Evolutionary conservation across 2,113 vertebrate species (phyloP).

Genomic region (Gavialis gangeticus): DNA sequence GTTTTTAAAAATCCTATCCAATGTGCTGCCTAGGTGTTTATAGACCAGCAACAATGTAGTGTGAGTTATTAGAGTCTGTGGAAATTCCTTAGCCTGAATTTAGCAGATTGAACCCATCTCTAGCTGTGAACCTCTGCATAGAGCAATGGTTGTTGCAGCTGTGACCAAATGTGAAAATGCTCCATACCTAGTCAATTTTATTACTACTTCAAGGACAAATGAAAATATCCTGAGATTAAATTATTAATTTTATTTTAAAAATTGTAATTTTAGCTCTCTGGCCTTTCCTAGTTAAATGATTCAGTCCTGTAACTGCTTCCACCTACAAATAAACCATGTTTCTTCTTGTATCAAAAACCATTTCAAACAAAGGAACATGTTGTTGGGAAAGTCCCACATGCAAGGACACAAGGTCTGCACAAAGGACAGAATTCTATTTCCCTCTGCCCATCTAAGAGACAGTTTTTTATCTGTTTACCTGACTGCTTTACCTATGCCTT

Average conservation of each 20-base stretch:
- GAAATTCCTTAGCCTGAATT: not conserved
- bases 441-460: too few relatives aligned
- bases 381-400: not conserved
- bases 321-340: not conserved
- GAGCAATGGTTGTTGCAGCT: not conserved
- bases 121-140: not conserved
- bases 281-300: not conserved
- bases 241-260: not conserved
- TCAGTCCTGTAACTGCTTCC: not conserved
- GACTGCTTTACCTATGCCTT: too few relatives aligned
- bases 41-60: not conserved
- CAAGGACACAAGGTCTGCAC: not conserved
- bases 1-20: not conserved
- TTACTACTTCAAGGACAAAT: not conserved
- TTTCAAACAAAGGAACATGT: not conserved
- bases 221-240: fast-evolving
- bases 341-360: not conserved
- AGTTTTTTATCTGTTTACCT: too few relatives aligned
- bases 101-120: not conserved
- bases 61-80: not conserved
- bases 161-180: not conserved
- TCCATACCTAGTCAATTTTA: not conserved
- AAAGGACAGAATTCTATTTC: not conserved
- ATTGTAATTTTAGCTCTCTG: not conserved
- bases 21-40: not conserved